Percentiles rank a stretch among this genome's conserved stretches.
Conservation (phyloP, 2,113 vertebrate genomes). For the Lasiurus cinereus region DNA sequence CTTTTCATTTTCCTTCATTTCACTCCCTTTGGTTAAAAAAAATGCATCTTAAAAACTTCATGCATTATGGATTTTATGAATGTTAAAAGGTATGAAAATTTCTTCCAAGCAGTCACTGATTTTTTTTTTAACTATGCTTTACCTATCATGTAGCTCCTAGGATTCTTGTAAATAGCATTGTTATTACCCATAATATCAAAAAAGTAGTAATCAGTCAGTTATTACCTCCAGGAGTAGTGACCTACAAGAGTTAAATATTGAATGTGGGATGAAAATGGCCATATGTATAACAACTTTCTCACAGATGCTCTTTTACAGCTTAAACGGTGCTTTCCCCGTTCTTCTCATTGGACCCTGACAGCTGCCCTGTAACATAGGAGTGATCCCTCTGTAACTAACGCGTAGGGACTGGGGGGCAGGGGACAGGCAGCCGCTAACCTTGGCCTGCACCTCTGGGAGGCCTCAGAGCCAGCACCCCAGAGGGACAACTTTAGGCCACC, state of each 20-base stretch:
- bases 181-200: background rate
- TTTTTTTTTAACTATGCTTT: background rate
- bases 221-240: background rate
- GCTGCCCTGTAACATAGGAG: background rate
- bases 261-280: background rate
- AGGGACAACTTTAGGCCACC: background rate
- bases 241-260: background rate
- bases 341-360: background rate
- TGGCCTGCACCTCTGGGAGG: background rate
- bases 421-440: background rate
- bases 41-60: background rate
- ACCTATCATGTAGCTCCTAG: background rate
- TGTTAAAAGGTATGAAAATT: background rate
- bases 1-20: slow-evolving; percentile 11
- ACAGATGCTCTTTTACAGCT: background rate
- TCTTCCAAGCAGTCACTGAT: background rate
- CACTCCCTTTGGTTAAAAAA: background rate
- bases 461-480: background rate
- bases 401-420: background rate
- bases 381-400: background rate
- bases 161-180: slow-evolving; percentile 22
- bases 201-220: background rate
- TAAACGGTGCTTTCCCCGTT: background rate
- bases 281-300: background rate
- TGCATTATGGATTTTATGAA: background rate